Evolutionary conservation across 2,797 vertebrate genomes (phyloP).

Genomic region (Sebastolobus alascanus): DNA sequence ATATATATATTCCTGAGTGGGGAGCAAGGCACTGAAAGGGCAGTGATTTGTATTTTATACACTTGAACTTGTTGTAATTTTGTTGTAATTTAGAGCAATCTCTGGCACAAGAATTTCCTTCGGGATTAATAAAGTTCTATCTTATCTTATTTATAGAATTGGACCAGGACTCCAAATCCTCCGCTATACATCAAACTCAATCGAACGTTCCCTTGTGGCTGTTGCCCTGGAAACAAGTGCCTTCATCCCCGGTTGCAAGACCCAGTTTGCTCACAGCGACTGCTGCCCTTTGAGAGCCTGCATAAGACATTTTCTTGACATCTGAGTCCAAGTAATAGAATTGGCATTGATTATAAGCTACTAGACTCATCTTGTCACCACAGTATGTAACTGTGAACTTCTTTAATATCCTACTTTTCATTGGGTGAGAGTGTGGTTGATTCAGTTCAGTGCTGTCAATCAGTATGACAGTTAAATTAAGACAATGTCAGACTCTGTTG

Average conservation of each 20-base stretch:
- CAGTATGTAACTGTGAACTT: not conserved
- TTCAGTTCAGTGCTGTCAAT: not conserved
- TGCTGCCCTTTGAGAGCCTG: not conserved
- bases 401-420: not conserved
- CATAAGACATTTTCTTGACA: conserved; percentile 40
- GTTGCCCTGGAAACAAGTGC: conserved; percentile 77
- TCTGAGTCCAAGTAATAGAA: conserved; percentile 23
- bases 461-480: not conserved
- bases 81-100: too few species aligned
- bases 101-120: too few species aligned
- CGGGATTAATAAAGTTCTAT: too few species aligned
- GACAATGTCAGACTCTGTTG: not conserved
- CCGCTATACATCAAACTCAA: conserved; percentile 28
- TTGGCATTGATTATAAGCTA: not conserved
- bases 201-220: conserved; percentile 31
- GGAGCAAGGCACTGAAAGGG: not conserved
- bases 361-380: not conserved
- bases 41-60: too few species aligned
- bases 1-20: not conserved
- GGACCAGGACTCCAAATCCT: conserved; percentile 19
- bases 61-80: too few species aligned
- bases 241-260: conserved; percentile 54
- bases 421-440: not conserved
- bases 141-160: not conserved
- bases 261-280: conserved; percentile 58